These are phyloP conservation scores for Diorhabda sublineata DNA, from an alignment of 1,140 invertebrate species.

Conservation along the genomic window DNA sequence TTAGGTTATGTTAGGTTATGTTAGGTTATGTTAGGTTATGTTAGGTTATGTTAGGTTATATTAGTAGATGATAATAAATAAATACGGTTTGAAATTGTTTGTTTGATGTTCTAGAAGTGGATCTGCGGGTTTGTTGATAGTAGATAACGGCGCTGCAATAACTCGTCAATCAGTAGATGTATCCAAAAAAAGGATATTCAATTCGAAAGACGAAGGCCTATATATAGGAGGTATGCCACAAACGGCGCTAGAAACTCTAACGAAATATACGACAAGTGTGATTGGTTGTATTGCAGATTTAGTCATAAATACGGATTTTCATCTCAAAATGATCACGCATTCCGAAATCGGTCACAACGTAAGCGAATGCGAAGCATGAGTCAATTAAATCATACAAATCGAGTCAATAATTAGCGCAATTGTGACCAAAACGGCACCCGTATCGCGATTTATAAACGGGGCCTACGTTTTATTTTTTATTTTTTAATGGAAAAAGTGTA, in stretches of 20 bases:
- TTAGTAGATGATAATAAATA: not conserved
- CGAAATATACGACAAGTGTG: slow-evolving; percentile 65
- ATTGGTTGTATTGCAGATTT: slow-evolving; percentile 77
- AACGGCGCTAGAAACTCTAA: slow-evolving; percentile 57
- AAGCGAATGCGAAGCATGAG: slow-evolving; percentile 44
- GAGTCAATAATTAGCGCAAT: slow-evolving; percentile 22
- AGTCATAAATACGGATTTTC: slow-evolving; percentile 71
- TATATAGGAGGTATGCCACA: slow-evolving; percentile 79
- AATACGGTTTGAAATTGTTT: not conserved
- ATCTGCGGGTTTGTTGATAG: slow-evolving; percentile 76
- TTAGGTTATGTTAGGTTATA: too few relatives aligned
- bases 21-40: too few relatives aligned
- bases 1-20: too few relatives aligned
- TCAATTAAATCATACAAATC: slow-evolving; percentile 20
- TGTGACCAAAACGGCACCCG: slow-evolving; percentile 16
- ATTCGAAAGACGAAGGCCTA: slow-evolving; percentile 71
- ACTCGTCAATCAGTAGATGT: slow-evolving; percentile 77
- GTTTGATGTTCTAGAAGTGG: slow-evolving; percentile 63
- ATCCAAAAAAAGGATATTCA: slow-evolving; percentile 78
- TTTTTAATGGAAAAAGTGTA: not conserved
- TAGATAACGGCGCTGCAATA: slow-evolving; percentile 76
- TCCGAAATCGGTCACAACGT: slow-evolving; percentile 41
- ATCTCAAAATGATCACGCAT: slow-evolving; percentile 43
- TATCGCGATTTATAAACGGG: slow-evolving; percentile 9
- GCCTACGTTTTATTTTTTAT: slow-evolving; percentile 20